These are phyloP conservation scores for Leuciscus waleckii DNA, from an alignment of 2,797 vertebrate species.

Conservation along the genomic window DNA sequence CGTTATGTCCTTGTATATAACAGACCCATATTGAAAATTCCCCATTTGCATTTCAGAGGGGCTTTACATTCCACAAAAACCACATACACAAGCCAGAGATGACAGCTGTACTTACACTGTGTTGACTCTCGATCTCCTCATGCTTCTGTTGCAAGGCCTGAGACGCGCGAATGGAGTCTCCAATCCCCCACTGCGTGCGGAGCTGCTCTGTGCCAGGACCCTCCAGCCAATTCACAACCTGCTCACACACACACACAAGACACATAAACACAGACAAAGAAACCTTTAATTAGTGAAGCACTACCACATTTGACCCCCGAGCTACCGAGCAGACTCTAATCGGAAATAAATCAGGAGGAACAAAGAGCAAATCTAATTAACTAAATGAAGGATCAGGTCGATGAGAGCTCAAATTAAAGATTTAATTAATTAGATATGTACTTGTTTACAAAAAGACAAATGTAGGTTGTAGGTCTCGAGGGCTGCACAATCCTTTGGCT, in stretches of 20 bases:
- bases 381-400: slow-evolving; percentile 20
- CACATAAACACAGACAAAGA: slow-evolving; percentile 46
- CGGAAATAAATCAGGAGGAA: slow-evolving; percentile 32
- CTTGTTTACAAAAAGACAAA: slow-evolving; percentile 21
- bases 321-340: slow-evolving; percentile 2
- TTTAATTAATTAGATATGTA: slow-evolving; percentile 8
- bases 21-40: background rate
- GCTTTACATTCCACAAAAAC: background rate
- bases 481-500: background rate
- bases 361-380: slow-evolving; percentile 5
- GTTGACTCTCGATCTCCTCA: slow-evolving; percentile 97
- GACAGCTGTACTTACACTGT: slow-evolving; percentile 87
- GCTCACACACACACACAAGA: slow-evolving; percentile 50
- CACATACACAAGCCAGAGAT: background rate
- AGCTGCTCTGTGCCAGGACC: slow-evolving; percentile 96
- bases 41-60: background rate
- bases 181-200: slow-evolving; percentile 94
- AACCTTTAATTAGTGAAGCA: slow-evolving; percentile 24
- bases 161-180: slow-evolving; percentile 94
- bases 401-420: slow-evolving; percentile 19
- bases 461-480: background rate
- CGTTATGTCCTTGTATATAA: background rate
- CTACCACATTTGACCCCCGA: background rate
- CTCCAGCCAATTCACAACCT: slow-evolving; percentile 99
- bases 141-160: slow-evolving; percentile 97